These are phyloP conservation scores for Myiagra hebetior DNA, from an alignment of 2,113 vertebrate genomes.

Conservation along the genomic window DNA sequence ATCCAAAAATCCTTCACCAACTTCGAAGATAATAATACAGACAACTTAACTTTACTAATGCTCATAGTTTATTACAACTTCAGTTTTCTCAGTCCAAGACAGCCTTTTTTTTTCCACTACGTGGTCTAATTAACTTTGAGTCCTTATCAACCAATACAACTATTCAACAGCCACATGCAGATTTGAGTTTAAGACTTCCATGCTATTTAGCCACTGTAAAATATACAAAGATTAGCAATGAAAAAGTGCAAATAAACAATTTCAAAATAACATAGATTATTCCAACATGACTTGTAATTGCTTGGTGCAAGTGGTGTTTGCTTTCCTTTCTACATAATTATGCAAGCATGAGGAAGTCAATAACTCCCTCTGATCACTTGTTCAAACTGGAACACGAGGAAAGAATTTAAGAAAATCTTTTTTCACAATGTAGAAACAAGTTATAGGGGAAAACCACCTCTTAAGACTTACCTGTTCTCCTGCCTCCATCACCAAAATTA, in stretches of 20 bases:
- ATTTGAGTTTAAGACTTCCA: background rate
- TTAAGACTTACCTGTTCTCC: background rate
- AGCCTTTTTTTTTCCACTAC: background rate
- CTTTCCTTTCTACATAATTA: constrained; percentile 46
- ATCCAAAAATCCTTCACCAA: background rate
- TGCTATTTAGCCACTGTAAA: background rate
- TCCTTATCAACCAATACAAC: background rate
- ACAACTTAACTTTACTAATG: background rate
- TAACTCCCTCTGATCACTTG: constrained; percentile 24
- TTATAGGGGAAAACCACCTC: background rate
- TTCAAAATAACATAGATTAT: constrained; percentile 13
- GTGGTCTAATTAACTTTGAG: background rate
- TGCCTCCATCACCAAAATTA: background rate
- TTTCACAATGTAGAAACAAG: background rate
- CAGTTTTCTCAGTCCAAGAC: background rate
- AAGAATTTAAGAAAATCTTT: background rate
- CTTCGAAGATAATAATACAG: background rate
- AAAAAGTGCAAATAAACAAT: background rate
- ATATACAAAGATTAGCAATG: background rate
- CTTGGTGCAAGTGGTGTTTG: constrained; percentile 9
- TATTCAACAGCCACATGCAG: background rate
- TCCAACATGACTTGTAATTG: constrained; percentile 1
- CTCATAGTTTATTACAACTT: background rate
- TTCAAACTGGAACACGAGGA: background rate
- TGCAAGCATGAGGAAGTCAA: constrained; percentile 54